phyloP scores from a whole-genome alignment of 2,797 vertebrate genomes.

The Poliocrania exsul region DNA sequence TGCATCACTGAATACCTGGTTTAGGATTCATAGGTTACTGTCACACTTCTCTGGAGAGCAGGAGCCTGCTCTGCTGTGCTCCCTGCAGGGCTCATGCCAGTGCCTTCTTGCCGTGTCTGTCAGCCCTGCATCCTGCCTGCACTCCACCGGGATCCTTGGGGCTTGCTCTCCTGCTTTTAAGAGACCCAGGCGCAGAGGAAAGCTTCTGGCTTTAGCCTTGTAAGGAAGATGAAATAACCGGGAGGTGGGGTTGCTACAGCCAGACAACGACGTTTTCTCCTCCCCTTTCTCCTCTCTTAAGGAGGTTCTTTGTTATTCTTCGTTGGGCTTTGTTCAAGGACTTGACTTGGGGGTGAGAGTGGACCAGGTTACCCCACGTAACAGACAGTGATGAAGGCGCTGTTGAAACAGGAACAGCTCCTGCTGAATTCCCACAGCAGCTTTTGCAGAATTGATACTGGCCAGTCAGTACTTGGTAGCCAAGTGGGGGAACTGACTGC shows the following conservation, averaged over 20 bases:
- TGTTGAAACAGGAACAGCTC: neutral
- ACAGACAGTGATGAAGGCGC: fast-evolving
- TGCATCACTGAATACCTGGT: neutral
- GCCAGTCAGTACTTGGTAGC: neutral
- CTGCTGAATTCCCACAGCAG: neutral
- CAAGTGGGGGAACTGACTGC: fast-evolving
- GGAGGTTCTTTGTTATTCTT: constrained; percentile 19
- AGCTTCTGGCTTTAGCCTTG: constrained; percentile 62
- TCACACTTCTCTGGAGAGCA: neutral
- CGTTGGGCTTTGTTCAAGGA: neutral
- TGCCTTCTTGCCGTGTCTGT: neutral
- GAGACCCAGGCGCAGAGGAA: constrained; percentile 3
- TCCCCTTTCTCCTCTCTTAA: constrained; percentile 59
- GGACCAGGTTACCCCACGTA: fast-evolving
- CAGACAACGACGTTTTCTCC: neutral
- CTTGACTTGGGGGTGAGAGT: fast-evolving
- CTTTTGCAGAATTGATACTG: neutral
- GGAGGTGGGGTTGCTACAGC: constrained; percentile 47
- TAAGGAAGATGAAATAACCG: constrained; percentile 67
- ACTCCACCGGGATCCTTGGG: neutral
- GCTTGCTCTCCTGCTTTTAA: neutral
- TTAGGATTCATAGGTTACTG: neutral
- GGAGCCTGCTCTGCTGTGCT: neutral
- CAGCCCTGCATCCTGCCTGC: neutral
- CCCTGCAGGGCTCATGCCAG: neutral